phyloP scores from a whole-genome alignment of 2,797 vertebrate genomes.

The Aulostomus chinensis region DNA sequence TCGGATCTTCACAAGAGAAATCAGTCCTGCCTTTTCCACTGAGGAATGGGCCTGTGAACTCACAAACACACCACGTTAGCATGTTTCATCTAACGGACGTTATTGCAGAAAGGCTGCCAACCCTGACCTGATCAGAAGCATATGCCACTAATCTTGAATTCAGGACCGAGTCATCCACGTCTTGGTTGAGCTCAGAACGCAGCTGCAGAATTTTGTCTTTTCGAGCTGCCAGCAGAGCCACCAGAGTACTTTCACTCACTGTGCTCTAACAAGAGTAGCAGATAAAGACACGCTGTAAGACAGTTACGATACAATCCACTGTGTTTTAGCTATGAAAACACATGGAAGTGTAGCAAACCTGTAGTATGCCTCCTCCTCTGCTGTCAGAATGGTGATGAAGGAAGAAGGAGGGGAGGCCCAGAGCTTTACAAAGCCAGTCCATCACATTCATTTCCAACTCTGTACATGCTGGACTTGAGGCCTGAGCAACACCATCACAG shows the following conservation, averaged over 20 bases:
- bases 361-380: constrained; percentile 90
- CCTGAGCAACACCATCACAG: constrained; percentile 73
- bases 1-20: constrained; percentile 91
- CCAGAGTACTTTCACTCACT: constrained; percentile 92
- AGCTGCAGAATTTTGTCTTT: constrained; percentile 91
- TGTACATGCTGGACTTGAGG: constrained; percentile 93
- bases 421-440: constrained; percentile 96
- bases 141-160: constrained; percentile 92
- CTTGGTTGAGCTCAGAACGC: constrained; percentile 76
- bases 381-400: constrained; percentile 89
- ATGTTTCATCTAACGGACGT: background rate
- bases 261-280: constrained; percentile 81
- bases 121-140: constrained; percentile 89
- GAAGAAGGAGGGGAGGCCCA: constrained; percentile 91
- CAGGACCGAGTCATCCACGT: constrained; percentile 85
- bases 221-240: constrained; percentile 91
- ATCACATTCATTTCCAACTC: constrained; percentile 95
- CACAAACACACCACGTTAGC: background rate
- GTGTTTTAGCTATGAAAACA: background rate
- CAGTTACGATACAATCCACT: no score
- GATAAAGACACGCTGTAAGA: background rate
- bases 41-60: constrained; percentile 91
- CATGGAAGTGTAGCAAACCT: constrained; percentile 76
- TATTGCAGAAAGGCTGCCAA: background rate
- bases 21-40: constrained; percentile 95